These are phyloP conservation scores for Drosophila birchii DNA, from an alignment of 2,888 invertebrate genomes.

Conservation along the genomic window DNA sequence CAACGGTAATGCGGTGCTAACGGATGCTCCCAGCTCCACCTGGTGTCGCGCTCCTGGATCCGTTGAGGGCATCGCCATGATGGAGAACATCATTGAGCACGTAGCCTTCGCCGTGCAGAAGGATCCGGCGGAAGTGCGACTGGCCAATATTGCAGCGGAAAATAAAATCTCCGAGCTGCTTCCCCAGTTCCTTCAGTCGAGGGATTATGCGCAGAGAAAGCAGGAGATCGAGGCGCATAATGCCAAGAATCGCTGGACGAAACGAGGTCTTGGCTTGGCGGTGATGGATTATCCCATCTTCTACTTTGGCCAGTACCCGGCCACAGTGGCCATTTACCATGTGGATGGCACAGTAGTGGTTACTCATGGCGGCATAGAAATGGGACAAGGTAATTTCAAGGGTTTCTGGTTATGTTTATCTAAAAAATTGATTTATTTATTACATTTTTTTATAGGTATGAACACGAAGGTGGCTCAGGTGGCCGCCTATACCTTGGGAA, in stretches of 20 bases:
- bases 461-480: conserved; percentile 91
- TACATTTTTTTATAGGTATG: conserved; percentile 56
- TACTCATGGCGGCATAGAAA: conserved; percentile 90
- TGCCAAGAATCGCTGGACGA: conserved; percentile 91
- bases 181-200: conserved; percentile 85
- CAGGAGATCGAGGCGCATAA: conserved; percentile 87
- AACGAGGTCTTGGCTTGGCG: conserved; percentile 89
- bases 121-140: conserved; percentile 87
- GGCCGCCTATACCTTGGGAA: conserved; percentile 89
- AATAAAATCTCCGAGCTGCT: conserved; percentile 85
- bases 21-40: conserved; percentile 89
- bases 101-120: conserved; percentile 86
- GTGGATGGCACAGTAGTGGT: conserved; percentile 90
- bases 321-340: conserved; percentile 89
- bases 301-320: conserved; percentile 86
- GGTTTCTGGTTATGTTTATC: not conserved
- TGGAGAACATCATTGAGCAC: conserved; percentile 89
- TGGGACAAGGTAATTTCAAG: conserved; percentile 90
- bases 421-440: not conserved
- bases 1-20: conserved; percentile 88
- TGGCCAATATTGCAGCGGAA: conserved; percentile 85
- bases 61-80: conserved; percentile 87
- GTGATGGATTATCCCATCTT: conserved; percentile 89
- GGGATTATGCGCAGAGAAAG: conserved; percentile 86
- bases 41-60: conserved; percentile 88